Percentiles rank a stretch among this genome's conserved stretches.
Conservation (phyloP, 2,797 vertebrate genomes). For the Thripadectes ignobilis region DNA sequence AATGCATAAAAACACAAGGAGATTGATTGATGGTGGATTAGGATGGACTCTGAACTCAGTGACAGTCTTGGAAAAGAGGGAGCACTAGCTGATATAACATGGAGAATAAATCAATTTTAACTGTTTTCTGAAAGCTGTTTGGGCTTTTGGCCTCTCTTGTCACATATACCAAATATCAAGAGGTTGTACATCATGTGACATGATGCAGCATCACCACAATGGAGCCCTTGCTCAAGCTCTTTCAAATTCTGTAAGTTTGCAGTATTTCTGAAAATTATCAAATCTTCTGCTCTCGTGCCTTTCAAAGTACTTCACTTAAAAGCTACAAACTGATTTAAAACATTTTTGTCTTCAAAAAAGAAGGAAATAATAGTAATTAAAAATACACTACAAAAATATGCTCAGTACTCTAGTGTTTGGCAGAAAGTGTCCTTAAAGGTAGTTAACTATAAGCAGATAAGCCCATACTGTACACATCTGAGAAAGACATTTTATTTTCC, state of each 20-base stretch:
- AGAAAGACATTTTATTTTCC: conserved; percentile 17
- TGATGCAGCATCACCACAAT: not conserved
- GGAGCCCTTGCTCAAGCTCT: not conserved
- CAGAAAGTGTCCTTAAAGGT: not conserved
- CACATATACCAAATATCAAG: not conserved
- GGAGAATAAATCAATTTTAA: not conserved
- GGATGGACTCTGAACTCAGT: not conserved
- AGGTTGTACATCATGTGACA: not conserved
- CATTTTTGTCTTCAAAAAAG: not conserved
- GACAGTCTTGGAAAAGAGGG: not conserved
- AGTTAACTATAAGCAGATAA: not conserved
- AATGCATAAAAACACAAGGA: not conserved
- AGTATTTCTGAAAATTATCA: not conserved
- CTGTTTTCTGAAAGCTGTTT: not conserved
- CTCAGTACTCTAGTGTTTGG: not conserved
- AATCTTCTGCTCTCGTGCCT: not conserved
- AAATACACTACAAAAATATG: not conserved
- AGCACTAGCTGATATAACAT: not conserved
- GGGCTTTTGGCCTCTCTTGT: not conserved
- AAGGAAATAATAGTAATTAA: not conserved
- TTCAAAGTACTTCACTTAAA: not conserved
- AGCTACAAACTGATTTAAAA: not conserved
- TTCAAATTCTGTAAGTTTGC: not conserved
- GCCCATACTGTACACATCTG: not conserved
- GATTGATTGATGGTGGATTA: not conserved